phyloP scores from a whole-genome alignment of 2,888 invertebrate genomes.

The Drosophila subsilvestris region DNA sequence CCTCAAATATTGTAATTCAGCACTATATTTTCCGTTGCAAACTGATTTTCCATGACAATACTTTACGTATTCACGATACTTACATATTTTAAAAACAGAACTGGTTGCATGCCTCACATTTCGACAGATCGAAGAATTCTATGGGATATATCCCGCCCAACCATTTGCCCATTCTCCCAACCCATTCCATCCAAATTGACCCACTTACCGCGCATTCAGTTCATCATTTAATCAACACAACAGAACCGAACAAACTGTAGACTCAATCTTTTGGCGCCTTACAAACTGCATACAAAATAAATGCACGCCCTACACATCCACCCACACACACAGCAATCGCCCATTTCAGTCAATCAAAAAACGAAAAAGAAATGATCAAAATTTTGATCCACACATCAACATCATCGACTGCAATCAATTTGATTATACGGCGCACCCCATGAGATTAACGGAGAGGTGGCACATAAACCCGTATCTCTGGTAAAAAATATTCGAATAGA shows the following conservation, averaged over 20 bases:
- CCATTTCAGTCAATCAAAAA: constrained; percentile 58
- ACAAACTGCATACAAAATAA: constrained; percentile 57
- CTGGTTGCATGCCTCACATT: not conserved
- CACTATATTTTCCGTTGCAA: not conserved
- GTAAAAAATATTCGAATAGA: constrained; percentile 50
- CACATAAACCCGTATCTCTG: constrained; percentile 22
- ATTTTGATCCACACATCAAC: constrained; percentile 52
- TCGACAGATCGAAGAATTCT: not conserved
- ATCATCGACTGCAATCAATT: constrained; percentile 46
- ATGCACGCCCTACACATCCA: constrained; percentile 34
- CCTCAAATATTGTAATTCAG: too few relatives aligned
- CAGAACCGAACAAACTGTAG: not conserved
- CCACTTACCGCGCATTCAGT: constrained; percentile 47
- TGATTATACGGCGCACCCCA: constrained; percentile 32
- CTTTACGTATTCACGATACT: not conserved
- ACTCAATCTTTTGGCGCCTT: constrained; percentile 71
- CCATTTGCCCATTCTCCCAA: not conserved
- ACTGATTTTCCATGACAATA: not conserved
- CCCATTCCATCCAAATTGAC: constrained; percentile 44
- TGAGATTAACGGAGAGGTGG: constrained; percentile 32
- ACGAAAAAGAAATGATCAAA: constrained; percentile 35
- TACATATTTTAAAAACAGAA: not conserved
- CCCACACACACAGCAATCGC: constrained; percentile 7
- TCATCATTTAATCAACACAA: constrained; percentile 35
- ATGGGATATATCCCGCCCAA: not conserved